Evolutionary conservation across 2,888 invertebrate genomes (phyloP).

Genomic region (Fragum sueziense): DNA sequence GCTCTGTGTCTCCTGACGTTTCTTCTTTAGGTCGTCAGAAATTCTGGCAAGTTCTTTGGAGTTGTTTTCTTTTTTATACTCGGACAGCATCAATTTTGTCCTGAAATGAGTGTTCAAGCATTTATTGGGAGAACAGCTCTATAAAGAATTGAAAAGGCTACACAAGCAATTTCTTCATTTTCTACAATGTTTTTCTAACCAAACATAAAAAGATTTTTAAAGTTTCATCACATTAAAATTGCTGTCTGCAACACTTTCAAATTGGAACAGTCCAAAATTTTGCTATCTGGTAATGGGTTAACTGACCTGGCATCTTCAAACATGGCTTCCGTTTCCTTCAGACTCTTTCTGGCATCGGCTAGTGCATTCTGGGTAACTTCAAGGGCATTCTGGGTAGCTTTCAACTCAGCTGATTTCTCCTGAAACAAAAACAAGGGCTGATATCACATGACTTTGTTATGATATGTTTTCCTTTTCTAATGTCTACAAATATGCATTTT

Average conservation of each 20-base stretch:
- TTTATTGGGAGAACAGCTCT: background rate
- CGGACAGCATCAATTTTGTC: conserved; percentile 78
- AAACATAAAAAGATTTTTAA: too few relatives aligned
- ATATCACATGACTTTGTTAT: too few relatives aligned
- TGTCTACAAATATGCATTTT: too few relatives aligned
- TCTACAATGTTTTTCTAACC: background rate
- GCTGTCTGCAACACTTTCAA: too few relatives aligned
- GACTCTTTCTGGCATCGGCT: conserved; percentile 64
- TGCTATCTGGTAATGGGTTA: background rate
- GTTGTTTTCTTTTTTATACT: conserved; percentile 79
- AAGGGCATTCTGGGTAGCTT: conserved; percentile 64
- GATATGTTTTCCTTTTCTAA: too few relatives aligned
- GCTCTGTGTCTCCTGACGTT: conserved; percentile 64
- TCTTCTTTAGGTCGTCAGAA: conserved; percentile 70
- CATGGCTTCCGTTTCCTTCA: conserved; percentile 72
- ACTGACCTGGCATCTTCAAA: conserved; percentile 78
- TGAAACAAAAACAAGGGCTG: too few relatives aligned
- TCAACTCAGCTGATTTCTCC: conserved; percentile 63
- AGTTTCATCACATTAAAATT: too few relatives aligned
- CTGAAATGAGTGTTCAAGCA: conserved; percentile 55
- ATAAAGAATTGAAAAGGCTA: background rate
- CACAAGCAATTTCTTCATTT: background rate
- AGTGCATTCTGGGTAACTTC: conserved; percentile 65
- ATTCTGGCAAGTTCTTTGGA: conserved; percentile 75
- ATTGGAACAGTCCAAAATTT: too few relatives aligned